phyloP scores from a whole-genome alignment of 92 coral and sea anemone species.

The Galaxea fascicularis region DNA sequence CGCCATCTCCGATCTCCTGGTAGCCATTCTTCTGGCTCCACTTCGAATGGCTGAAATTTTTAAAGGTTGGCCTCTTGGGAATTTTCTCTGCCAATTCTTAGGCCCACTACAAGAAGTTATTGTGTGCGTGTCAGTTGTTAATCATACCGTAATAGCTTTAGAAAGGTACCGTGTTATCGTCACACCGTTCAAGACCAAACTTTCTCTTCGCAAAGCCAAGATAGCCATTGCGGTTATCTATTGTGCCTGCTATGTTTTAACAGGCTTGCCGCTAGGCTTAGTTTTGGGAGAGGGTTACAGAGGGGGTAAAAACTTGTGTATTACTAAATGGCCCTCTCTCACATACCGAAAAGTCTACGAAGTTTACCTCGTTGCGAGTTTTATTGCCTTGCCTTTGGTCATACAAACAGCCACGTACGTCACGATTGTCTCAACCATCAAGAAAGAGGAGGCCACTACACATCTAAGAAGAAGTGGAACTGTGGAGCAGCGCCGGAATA shows the following conservation, averaged over 20 bases:
- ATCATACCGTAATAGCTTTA: conserved; percentile 76
- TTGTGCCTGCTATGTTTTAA: conserved; percentile 51
- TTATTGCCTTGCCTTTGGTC: conserved; percentile 65
- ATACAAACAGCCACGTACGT: conserved; percentile 72
- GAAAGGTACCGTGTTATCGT: conserved; percentile 77
- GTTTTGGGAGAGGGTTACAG: conserved; percentile 24
- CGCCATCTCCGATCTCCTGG: conserved; percentile 72
- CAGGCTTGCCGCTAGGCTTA: conserved; percentile 71
- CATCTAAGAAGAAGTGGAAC: conserved; percentile 60
- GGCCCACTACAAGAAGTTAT: conserved; percentile 77
- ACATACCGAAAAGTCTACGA: conserved; percentile 56
- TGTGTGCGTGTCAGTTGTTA: conserved; percentile 68
- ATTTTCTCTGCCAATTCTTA: conserved; percentile 54
- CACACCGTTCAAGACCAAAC: conserved; percentile 74
- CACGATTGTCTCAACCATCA: conserved; percentile 61
- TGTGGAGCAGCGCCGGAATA: conserved; percentile 63
- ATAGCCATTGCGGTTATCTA: conserved; percentile 55
- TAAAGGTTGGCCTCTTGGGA: conserved; percentile 80
- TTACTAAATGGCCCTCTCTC: conserved; percentile 37
- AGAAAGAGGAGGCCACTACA: conserved; percentile 44
- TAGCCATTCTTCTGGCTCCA: conserved; percentile 68
- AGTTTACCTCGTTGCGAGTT: conserved; percentile 62
- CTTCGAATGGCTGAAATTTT: conserved; percentile 66
- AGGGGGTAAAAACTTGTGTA: conserved; percentile 31
- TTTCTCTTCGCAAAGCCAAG: conserved; percentile 60